These are phyloP conservation scores for Pheosia tremula DNA, from an alignment of 2,888 invertebrate species.

Conservation along the genomic window DNA sequence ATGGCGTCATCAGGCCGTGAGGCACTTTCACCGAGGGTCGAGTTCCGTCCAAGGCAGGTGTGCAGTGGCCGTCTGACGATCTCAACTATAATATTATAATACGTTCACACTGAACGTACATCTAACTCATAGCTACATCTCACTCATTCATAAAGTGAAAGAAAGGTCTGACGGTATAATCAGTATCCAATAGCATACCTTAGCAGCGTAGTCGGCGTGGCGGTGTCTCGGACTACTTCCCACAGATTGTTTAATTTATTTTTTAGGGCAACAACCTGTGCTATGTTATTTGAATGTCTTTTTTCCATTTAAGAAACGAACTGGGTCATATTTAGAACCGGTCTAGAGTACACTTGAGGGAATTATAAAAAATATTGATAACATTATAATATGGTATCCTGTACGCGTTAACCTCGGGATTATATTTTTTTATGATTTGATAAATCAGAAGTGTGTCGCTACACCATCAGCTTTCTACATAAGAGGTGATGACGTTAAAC, in stretches of 20 bases:
- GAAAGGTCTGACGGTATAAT: conserved; percentile 59
- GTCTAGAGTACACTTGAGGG: conserved; percentile 10
- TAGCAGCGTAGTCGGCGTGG: conserved; percentile 43
- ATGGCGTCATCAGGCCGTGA: conserved; percentile 52
- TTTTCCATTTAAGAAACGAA: conserved; percentile 21
- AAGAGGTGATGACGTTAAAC: conserved; percentile 41
- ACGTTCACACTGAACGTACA: conserved; percentile 20
- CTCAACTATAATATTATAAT: conserved; percentile 22
- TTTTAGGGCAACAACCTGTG: conserved; percentile 67
- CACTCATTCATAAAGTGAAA: conserved; percentile 58
- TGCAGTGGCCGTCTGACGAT: conserved; percentile 53
- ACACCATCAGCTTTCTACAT: conserved; percentile 54
- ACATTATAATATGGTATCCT: neutral
- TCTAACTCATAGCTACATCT: conserved; percentile 43
- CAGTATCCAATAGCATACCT: conserved; percentile 40
- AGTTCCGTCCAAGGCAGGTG: conserved; percentile 64
- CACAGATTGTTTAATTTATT: conserved; percentile 59
- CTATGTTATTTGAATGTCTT: conserved; percentile 15
- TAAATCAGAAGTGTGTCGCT: conserved; percentile 22
- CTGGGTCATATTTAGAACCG: conserved; percentile 10
- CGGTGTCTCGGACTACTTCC: conserved; percentile 71
- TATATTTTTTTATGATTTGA: conserved; percentile 8
- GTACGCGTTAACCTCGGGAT: neutral
- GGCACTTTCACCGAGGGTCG: conserved; percentile 79
- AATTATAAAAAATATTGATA: neutral